Conservation (phyloP, 92 coral and sea anemone genomes). For the Diadumene lineata region DNA sequence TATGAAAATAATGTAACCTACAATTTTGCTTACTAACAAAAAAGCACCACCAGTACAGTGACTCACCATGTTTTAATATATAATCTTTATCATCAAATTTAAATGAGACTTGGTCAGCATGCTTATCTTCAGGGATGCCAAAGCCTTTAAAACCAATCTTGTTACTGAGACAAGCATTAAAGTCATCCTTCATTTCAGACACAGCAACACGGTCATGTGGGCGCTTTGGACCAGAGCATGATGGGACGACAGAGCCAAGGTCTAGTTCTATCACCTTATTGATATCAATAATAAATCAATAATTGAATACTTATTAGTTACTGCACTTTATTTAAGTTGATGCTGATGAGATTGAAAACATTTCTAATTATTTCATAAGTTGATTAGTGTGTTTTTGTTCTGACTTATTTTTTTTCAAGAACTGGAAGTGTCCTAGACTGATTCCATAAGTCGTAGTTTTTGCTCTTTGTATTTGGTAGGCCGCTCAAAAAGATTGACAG, state of each 20-base stretch:
- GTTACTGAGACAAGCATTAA: slow-evolving; percentile 72
- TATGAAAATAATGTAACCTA: no score
- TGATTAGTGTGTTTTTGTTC: no score
- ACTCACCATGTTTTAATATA: slow-evolving; percentile 83
- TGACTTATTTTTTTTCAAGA: no score
- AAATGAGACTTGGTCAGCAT: slow-evolving; percentile 60
- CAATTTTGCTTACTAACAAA: no score
- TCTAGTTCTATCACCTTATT: slow-evolving; percentile 81
- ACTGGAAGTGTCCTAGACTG: no score
- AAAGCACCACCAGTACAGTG: no score
- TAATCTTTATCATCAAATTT: slow-evolving; percentile 69
- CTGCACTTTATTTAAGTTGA: no score
- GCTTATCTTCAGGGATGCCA: slow-evolving; percentile 84
- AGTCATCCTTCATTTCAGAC: slow-evolving; percentile 84
- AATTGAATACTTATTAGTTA: background rate
- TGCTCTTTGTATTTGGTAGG: no score
- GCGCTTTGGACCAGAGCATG: slow-evolving; percentile 93
- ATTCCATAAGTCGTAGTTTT: no score
- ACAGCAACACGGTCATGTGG: slow-evolving; percentile 95
- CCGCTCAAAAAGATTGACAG: no score
- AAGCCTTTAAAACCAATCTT: slow-evolving; percentile 98
- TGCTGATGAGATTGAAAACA: no score
- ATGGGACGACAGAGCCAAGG: slow-evolving; percentile 83
- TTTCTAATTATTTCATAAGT: no score
- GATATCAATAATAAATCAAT: background rate